Conservation (phyloP, 2,797 vertebrate species). For the Eidolon dupreanum region DNA sequence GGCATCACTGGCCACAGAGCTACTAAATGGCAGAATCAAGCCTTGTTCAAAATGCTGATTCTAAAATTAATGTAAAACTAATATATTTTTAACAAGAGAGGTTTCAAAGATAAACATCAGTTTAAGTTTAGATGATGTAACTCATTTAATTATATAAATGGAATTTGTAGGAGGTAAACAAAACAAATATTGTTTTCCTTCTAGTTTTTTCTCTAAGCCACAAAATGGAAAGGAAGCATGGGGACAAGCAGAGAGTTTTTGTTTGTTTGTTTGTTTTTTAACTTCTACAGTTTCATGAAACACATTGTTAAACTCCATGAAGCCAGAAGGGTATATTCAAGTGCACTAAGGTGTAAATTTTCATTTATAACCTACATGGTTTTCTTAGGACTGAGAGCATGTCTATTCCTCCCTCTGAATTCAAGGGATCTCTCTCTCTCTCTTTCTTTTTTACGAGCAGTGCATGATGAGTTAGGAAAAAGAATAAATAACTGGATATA, state of each 20-base stretch:
- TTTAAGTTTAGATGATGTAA: neutral
- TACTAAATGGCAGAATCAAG: neutral
- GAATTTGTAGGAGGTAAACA: neutral
- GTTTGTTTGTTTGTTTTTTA: neutral
- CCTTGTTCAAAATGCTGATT: neutral
- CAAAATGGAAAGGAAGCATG: neutral
- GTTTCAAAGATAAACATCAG: slow-evolving; percentile 20
- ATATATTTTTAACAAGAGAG: neutral
- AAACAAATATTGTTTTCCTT: neutral
- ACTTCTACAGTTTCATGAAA: neutral
- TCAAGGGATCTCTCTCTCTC: neutral
- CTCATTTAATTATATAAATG: slow-evolving; percentile 4
- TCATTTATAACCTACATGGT: slow-evolving; percentile 39
- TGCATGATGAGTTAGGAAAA: neutral
- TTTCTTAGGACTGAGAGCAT: slow-evolving; percentile 9
- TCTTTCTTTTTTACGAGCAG: neutral
- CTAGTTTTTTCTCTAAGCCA: neutral
- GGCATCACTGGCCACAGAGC: neutral
- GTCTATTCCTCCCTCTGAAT: neutral
- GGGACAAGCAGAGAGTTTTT: neutral
- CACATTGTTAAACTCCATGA: slow-evolving; percentile 25
- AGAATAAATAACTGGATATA: neutral
- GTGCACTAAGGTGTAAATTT: slow-evolving; percentile 27
- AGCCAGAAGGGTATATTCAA: slow-evolving; percentile 46
- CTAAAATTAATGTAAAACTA: neutral